phyloP scores from a whole-genome alignment of 2,113 vertebrate genomes.

The Delphinus delphis region DNA sequence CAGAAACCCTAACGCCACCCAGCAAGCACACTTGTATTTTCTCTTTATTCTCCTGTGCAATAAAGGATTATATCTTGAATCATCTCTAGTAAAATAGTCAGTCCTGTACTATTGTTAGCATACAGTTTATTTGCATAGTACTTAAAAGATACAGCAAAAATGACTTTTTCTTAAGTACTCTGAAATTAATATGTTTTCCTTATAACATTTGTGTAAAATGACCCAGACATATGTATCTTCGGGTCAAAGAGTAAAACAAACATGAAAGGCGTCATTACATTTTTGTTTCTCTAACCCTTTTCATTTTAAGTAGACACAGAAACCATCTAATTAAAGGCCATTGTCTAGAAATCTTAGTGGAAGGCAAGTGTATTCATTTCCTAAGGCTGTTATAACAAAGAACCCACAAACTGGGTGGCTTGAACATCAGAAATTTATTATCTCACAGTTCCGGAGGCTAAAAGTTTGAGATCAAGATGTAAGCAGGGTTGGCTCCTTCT shows the following conservation, averaged over 20 bases:
- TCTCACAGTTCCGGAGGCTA: not conserved
- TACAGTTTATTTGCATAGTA: constrained; percentile 41
- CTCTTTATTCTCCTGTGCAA: not conserved
- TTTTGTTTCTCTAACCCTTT: not conserved
- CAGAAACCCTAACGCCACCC: not conserved
- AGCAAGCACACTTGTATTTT: not conserved
- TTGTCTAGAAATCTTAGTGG: not conserved
- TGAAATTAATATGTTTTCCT: constrained; percentile 20
- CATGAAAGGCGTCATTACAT: not conserved
- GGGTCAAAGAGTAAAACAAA: not conserved
- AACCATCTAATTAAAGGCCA: not conserved
- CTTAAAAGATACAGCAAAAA: constrained; percentile 49
- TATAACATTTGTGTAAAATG: not conserved
- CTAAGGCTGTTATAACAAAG: not conserved
- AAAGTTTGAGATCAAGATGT: not conserved
- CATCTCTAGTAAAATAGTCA: constrained; percentile 59
- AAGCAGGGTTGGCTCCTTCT: not conserved
- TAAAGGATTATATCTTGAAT: constrained; percentile 41
- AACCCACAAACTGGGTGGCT: not conserved
- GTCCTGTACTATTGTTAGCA: constrained; percentile 4
- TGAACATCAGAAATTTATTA: not conserved
- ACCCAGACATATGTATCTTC: constrained; percentile 19
- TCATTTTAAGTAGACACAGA: not conserved
- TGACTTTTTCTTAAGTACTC: constrained; percentile 47
- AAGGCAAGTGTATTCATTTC: not conserved